A percentile compares a stretch with the other conserved stretches of the same genome.
phyloP scores from a whole-genome alignment of 2,797 vertebrate genomes.

The Falco columbarius region DNA sequence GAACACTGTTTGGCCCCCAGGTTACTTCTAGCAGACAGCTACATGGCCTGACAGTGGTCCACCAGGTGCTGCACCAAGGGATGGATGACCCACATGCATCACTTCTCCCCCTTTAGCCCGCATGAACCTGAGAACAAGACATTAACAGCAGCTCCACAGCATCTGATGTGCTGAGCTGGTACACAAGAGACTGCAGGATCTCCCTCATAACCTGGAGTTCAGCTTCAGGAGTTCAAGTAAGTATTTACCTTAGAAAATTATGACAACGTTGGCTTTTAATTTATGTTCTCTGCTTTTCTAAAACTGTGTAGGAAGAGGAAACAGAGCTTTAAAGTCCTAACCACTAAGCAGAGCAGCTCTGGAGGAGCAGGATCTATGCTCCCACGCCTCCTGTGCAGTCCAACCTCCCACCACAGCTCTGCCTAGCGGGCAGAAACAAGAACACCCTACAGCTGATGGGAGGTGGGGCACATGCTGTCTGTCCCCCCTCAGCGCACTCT shows the following conservation, averaged over 20 bases:
- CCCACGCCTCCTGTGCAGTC: fast-evolving
- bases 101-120: fast-evolving
- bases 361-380: not conserved
- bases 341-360: not conserved
- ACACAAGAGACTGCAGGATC: not conserved
- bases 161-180: fast-evolving
- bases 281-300: not conserved
- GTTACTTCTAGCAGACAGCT: not conserved
- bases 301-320: not conserved
- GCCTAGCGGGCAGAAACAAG: not conserved
- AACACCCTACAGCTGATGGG: fast-evolving
- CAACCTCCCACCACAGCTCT: not conserved
- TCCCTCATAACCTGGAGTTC: not conserved
- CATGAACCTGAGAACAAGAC: not conserved
- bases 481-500: not conserved
- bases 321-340: not conserved
- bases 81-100: not conserved
- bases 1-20: not conserved
- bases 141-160: not conserved
- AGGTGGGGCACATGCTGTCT: fast-evolving
- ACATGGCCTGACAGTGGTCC: fast-evolving
- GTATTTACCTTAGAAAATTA: not conserved
- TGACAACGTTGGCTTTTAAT: not conserved
- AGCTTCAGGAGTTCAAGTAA: not conserved
- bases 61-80: not conserved